phyloP scores from a whole-genome alignment of 2,888 invertebrate species.

The Danaus chrysippus region DNA sequence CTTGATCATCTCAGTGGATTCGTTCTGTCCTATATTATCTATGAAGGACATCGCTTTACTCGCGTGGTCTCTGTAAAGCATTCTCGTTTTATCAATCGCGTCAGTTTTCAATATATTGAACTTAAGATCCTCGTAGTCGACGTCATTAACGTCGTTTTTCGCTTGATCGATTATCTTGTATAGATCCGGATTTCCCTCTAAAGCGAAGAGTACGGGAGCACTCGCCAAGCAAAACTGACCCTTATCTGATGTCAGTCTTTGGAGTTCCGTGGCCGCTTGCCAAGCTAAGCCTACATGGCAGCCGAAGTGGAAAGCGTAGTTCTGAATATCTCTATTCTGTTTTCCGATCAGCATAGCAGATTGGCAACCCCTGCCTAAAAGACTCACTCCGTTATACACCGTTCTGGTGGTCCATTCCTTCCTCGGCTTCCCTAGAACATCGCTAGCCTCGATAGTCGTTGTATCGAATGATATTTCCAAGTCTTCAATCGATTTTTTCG shows the following conservation, averaged over 20 bases:
- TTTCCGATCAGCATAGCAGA: constrained; percentile 87
- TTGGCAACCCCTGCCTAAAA: constrained; percentile 87
- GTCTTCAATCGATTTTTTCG: constrained; percentile 59
- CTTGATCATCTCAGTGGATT: constrained; percentile 64
- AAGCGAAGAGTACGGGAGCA: constrained; percentile 90
- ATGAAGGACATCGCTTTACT: constrained; percentile 62
- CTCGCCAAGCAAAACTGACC: constrained; percentile 86
- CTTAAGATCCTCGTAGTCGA: constrained; percentile 82
- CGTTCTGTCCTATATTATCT: constrained; percentile 62
- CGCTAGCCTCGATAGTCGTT: constrained; percentile 55
- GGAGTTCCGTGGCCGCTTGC: constrained; percentile 81
- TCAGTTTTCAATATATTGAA: constrained; percentile 69
- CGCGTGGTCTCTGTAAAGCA: constrained; percentile 64
- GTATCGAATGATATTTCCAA: constrained; percentile 63
- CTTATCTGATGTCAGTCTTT: constrained; percentile 75
- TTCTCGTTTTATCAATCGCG: constrained; percentile 64
- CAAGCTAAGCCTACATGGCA: constrained; percentile 89
- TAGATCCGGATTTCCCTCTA: constrained; percentile 86
- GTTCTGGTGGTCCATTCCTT: constrained; percentile 87
- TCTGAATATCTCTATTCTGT: constrained; percentile 82
- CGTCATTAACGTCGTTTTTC: constrained; percentile 81
- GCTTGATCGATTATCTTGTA: constrained; percentile 82
- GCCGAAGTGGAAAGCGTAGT: constrained; percentile 88
- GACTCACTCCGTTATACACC: constrained; percentile 83
- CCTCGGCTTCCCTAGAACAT: constrained; percentile 78